These are phyloP conservation scores for Cyprinella venusta DNA, from an alignment of 2,797 vertebrate species.

Conservation along the genomic window DNA sequence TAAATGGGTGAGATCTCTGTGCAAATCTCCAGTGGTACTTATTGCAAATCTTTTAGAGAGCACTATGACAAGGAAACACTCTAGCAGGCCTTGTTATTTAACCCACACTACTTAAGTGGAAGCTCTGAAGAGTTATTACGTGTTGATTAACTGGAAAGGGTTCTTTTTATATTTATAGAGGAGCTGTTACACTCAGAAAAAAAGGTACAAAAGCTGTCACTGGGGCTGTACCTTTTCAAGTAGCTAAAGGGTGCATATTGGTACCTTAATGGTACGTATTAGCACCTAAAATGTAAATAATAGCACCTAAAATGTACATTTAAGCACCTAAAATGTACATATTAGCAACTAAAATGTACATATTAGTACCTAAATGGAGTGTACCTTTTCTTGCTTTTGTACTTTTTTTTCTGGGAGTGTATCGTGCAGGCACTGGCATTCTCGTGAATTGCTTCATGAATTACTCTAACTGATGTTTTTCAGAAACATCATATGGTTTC, in stretches of 20 bases:
- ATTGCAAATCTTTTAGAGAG: conserved; percentile 19
- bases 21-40: conserved; percentile 17
- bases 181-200: neutral
- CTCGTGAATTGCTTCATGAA: neutral
- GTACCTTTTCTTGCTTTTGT: too few relatives aligned
- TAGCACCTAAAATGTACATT: too few relatives aligned
- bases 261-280: too few relatives aligned
- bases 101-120: conserved; percentile 5
- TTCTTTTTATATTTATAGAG: neutral
- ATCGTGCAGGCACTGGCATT: neutral
- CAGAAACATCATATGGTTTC: neutral
- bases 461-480: too few relatives aligned
- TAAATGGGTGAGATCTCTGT: neutral
- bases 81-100: neutral
- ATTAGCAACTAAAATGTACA: too few relatives aligned
- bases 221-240: too few relatives aligned
- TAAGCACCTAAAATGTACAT: too few relatives aligned
- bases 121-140: conserved; percentile 15
- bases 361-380: too few relatives aligned
- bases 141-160: conserved; percentile 19
- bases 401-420: too few relatives aligned
- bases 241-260: too few relatives aligned
- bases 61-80: conserved; percentile 12
- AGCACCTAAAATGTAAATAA: too few relatives aligned
- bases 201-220: too few relatives aligned